Base-by-base conservation (phyloP, 2,888 invertebrate genomes). In the Drosophila mimica region DNA sequence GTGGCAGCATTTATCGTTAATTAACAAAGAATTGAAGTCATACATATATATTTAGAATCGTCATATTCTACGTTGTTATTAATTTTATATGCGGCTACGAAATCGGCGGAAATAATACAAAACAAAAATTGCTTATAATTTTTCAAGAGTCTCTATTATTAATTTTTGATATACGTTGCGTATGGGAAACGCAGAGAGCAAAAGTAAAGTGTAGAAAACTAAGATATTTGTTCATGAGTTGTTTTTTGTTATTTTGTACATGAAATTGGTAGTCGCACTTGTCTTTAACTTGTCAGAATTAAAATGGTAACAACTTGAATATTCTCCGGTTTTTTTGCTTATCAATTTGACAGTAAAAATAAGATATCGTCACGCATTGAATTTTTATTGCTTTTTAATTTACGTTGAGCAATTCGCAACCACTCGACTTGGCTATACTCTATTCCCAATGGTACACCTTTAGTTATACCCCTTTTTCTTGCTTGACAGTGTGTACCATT, bases 301-400 rank as follows among this genome's bases (percentile, higher is more conserved):
- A 8, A 5, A 2, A 15, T 30, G 30, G 7, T 17, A 31, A 51
- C 3, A 46, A 31, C 11, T 51, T 51, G 4, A 31, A 13, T 13
- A 11, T 28, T 48, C 17, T 7, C 8, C 8, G 9, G 4, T 31
- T 9, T 25, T 34, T 33, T 61, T 33, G 56, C 61, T 76, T 76
- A 72, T 85, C 80, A 72, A 63, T 67, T 62, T 17, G 34, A 13
- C 49, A 40, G 60, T 60, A 57, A 33, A 43, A 77, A 65, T 46
- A 68, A 28, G 33, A 56, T 58, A 60, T 57, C 30, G 51, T 11
- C 52, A 64, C 51, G 53, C 64, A 79, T 48, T 28, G 49, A 17
- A n/a, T 62, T 65, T 38, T 43, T 66, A 70, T 70, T 68, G 65
- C 28, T 30, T 60, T 58, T 66, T 36, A 62, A 65, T 68, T 66